phyloP scores from a whole-genome alignment of 2,888 invertebrate species.

The Colostygia pectinataria region DNA sequence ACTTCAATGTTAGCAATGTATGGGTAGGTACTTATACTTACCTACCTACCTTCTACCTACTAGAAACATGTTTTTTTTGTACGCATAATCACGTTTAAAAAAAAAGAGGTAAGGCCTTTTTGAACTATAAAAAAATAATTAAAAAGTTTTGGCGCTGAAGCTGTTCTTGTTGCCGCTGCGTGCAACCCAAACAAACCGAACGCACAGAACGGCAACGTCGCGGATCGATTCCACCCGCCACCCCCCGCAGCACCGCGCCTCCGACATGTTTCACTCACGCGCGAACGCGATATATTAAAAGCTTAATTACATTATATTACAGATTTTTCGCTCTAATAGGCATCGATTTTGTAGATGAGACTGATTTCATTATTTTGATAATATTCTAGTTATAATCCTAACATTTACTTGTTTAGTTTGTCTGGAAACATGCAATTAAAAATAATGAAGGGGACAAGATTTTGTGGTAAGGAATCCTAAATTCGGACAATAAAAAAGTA shows the following conservation, averaged over 20 bases:
- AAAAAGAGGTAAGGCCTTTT: too few relatives aligned
- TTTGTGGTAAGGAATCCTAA: too few relatives aligned
- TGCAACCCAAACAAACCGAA: slow-evolving; percentile 75
- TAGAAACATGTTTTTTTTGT: too few relatives aligned
- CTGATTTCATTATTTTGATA: neutral
- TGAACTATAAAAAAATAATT: neutral
- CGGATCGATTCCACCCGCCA: slow-evolving; percentile 64
- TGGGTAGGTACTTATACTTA: too few relatives aligned
- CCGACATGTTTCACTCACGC: slow-evolving; percentile 52
- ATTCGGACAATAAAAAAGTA: too few relatives aligned
- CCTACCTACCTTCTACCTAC: too few relatives aligned
- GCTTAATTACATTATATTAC: slow-evolving; percentile 71
- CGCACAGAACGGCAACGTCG: slow-evolving; percentile 72
- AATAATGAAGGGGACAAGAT: too few relatives aligned
- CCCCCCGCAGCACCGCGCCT: slow-evolving; percentile 22
- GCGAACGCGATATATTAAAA: slow-evolving; percentile 62
- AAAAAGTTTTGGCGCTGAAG: slow-evolving; percentile 6
- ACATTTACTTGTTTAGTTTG: too few relatives aligned
- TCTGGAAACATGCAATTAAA: too few relatives aligned
- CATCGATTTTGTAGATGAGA: slow-evolving; percentile 28
- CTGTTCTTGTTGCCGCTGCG: slow-evolving; percentile 50
- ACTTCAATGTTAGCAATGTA: too few relatives aligned
- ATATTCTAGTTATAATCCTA: neutral
- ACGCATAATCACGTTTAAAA: too few relatives aligned
- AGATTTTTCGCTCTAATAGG: slow-evolving; percentile 47